Evolutionary conservation across 2,113 vertebrate genomes (phyloP).

Genomic region (Colaptes auratus): DNA sequence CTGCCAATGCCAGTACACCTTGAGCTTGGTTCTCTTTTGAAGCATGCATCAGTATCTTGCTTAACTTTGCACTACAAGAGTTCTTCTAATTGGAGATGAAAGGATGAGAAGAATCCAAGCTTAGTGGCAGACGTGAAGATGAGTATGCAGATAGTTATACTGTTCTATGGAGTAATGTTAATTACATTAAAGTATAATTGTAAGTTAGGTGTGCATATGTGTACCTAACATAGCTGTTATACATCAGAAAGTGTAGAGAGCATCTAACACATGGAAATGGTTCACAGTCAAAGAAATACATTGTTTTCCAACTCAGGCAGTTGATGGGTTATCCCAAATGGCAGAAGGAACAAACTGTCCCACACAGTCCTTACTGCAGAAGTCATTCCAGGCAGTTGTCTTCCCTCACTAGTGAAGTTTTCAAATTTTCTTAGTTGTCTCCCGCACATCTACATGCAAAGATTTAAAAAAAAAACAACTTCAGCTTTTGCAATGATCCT

Average conservation of each 20-base stretch:
- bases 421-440: not conserved
- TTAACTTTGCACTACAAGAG: not conserved
- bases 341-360: not conserved
- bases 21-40: not conserved
- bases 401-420: not conserved
- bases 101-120: not conserved
- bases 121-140: not conserved
- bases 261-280: not conserved
- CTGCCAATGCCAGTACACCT: not conserved
- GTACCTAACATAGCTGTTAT: not conserved
- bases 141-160: not conserved
- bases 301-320: not conserved
- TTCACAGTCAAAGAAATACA: not conserved
- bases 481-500: not conserved
- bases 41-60: not conserved
- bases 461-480: not conserved
- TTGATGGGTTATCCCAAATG: not conserved
- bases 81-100: not conserved
- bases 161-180: not conserved
- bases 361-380: not conserved
- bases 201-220: not conserved
- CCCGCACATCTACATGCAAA: not conserved
- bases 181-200: not conserved
- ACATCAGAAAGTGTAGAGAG: not conserved
- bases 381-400: not conserved